These are phyloP conservation scores for Cylindroiulus punctatus DNA, from an alignment of 2,888 invertebrate genomes.

Conservation along the genomic window DNA sequence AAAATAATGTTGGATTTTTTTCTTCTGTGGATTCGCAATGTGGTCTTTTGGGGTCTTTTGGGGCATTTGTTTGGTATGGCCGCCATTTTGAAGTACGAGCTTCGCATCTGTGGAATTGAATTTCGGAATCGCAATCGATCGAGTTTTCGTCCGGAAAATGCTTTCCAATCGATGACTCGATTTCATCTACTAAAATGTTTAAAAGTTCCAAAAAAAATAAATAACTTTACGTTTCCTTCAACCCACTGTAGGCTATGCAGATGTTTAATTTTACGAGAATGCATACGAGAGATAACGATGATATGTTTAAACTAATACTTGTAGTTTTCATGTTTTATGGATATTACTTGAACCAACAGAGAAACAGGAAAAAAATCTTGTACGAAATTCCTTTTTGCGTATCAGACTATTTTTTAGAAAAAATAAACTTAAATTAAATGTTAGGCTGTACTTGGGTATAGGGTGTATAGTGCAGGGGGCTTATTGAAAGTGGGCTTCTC, in stretches of 20 bases:
- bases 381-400: too few species aligned
- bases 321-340: too few species aligned
- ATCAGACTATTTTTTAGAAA: too few species aligned
- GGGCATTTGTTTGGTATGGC: neutral
- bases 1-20: slow-evolving; percentile 39
- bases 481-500: too few species aligned
- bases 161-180: neutral
- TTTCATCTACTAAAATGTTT: slow-evolving; percentile 8
- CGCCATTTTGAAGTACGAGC: slow-evolving; percentile 1
- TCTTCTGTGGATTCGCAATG: neutral
- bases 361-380: too few species aligned
- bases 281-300: neutral
- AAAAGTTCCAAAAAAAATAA: neutral
- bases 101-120: slow-evolving; percentile 12
- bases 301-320: too few species aligned
- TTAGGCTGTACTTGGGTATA: too few species aligned
- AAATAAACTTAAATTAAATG: too few species aligned
- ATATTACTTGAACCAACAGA: too few species aligned
- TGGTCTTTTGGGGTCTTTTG: neutral
- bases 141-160: neutral
- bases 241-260: neutral
- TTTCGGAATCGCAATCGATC: slow-evolving; percentile 15
- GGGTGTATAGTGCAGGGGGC: too few species aligned
- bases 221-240: neutral
- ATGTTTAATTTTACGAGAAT: neutral